These are phyloP conservation scores for Cnemophilus loriae DNA, from an alignment of 2,113 vertebrate species.

Conservation along the genomic window DNA sequence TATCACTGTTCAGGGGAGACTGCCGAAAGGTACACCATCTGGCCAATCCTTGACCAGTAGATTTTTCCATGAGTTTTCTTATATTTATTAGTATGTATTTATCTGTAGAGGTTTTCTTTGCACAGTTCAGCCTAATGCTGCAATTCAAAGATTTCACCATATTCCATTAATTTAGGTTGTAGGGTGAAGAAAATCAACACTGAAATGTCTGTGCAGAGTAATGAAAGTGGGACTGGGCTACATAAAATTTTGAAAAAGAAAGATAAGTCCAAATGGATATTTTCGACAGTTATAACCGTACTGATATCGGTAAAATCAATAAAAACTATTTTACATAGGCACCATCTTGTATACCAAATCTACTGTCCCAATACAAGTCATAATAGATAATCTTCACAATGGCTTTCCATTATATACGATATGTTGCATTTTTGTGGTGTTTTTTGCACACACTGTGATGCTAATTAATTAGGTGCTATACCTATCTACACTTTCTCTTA, in stretches of 20 bases:
- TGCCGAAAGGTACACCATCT: not conserved
- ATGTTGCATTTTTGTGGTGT: rapidly evolving
- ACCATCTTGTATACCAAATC: not conserved
- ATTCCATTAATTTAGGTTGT: not conserved
- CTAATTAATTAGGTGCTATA: not conserved
- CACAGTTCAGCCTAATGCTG: not conserved
- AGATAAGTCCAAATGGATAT: not conserved
- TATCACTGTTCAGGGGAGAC: not conserved
- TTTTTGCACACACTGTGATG: not conserved
- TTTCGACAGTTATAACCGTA: not conserved
- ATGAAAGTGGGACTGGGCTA: not conserved
- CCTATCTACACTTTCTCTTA: not conserved
- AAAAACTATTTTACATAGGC: not conserved
- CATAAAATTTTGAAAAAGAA: not conserved
- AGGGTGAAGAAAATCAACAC: not conserved
- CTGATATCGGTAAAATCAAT: not conserved
- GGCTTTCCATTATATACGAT: not conserved
- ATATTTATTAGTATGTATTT: not conserved
- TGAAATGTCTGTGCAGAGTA: not conserved
- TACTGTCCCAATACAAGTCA: not conserved
- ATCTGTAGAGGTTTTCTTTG: not conserved
- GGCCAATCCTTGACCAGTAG: not conserved
- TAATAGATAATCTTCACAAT: not conserved
- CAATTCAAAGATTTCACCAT: not conserved
- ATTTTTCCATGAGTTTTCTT: not conserved